Percentiles rank a stretch among this genome's conserved stretches.
Conservation (phyloP, 2,113 vertebrate genomes). For the Tupaia chinensis region DNA sequence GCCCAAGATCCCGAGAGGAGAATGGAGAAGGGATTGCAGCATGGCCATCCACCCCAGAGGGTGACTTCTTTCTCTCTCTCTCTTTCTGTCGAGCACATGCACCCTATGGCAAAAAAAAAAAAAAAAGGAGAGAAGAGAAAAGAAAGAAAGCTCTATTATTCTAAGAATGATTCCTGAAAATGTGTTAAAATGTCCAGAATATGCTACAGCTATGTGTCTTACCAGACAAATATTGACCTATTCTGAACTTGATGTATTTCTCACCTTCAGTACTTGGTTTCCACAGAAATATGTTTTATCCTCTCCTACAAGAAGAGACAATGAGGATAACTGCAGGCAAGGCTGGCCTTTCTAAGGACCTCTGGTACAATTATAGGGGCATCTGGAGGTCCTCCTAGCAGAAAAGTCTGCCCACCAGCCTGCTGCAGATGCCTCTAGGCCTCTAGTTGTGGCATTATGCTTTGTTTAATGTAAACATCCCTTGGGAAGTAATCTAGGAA, state of each 20-base stretch:
- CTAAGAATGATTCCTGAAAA: conserved; percentile 26
- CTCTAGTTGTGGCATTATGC: conserved; percentile 15
- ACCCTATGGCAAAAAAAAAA: too few relatives aligned
- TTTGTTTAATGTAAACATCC: conserved; percentile 37
- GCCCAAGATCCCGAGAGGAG: too few relatives aligned
- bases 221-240: neutral
- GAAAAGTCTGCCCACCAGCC: neutral
- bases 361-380: neutral
- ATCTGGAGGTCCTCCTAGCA: neutral
- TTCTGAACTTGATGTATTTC: neutral
- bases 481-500: conserved; percentile 57
- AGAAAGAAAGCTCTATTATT: neutral
- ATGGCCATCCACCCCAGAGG: too few relatives aligned
- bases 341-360: conserved; percentile 5
- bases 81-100: too few relatives aligned
- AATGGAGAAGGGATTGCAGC: too few relatives aligned
- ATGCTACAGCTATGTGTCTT: neutral
- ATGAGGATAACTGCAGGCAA: neutral
- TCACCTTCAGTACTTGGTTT: neutral
- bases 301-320: neutral
- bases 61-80: too few relatives aligned
- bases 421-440: neutral
- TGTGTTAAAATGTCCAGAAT: neutral
- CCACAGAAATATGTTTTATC: conserved; percentile 22
- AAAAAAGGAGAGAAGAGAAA: too few relatives aligned